Base-by-base conservation (phyloP, 2,888 invertebrate genomes). In the Lymantria monacha region DNA sequence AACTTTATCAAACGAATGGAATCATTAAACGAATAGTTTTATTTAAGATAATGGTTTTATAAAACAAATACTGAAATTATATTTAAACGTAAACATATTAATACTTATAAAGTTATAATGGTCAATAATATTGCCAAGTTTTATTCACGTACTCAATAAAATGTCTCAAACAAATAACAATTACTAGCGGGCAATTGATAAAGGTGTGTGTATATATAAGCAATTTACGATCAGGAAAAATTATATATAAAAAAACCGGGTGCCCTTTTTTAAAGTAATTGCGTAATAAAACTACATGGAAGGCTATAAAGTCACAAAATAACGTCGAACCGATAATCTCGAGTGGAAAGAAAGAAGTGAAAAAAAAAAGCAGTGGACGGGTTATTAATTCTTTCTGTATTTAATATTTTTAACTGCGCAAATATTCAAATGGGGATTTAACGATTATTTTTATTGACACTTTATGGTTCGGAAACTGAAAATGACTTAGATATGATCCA, bases 401-500 rank as follows among this genome's bases (percentile, higher is more conserved):
- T 73, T 75, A 69, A 72, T 72, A 53, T 71, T 72, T 78, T 81
- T 85, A 81, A 87, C 79, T 76, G 79, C 82, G 68, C 64, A 74
- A 85, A 86, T 85, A 88, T 88, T 87, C 84, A 85, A 81, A 88
- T 87, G 74, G 62, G 60, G 68, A 66, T 80, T 83, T 80, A 79
- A 81, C 76, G 83, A 82, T 83, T 82, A 81, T 80, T 87, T 87
- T 87, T 87, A 87, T 86, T 81, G 88, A 85, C 86, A 88, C 78
- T 89, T 89, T 89, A 89, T 89, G 83, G 83, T 85, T 85, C 76
- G 84, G 89, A 89, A 89, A 88, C 82, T 80, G 81, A 74, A 75
- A 87, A 87, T 78, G 85, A 76, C 79, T 80, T 75, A 78, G 84
- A 83, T 81, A 77, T 77, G 71, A 83, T 81, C 72, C 81, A 74